Evolutionary conservation across 1,140 invertebrate species (phyloP).

Genomic region (Oscheius sp.): DNA sequence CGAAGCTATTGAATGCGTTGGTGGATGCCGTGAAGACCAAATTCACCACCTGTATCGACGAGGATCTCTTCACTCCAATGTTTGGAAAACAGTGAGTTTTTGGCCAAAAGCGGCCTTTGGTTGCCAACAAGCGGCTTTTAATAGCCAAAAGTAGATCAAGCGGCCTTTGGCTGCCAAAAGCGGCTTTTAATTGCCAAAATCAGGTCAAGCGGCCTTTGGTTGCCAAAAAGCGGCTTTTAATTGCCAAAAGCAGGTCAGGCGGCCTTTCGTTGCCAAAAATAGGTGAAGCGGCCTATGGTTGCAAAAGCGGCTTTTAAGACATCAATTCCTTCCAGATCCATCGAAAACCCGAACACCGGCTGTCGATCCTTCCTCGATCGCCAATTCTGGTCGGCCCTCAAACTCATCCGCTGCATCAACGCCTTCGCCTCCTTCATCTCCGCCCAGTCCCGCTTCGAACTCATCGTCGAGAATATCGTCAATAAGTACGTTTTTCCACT

Average conservation of each 20-base stretch:
- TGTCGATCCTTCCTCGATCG: constrained; percentile 36
- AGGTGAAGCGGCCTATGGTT: no score
- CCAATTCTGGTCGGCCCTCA: constrained; percentile 40
- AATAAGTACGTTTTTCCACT: no score
- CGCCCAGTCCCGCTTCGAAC: constrained; percentile 14
- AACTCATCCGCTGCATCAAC: constrained; percentile 37
- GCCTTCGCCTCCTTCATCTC: constrained; percentile 26
- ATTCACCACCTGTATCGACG: constrained; percentile 9
- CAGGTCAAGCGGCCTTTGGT: no score
- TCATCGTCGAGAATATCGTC: constrained; percentile 35
- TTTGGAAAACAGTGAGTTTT: constrained; percentile 35
- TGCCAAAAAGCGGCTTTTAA: no score
- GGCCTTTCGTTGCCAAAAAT: no score
- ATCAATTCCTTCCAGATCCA: constrained; percentile 6
- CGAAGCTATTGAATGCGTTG: constrained; percentile 26
- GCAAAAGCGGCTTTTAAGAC: constrained; percentile 4
- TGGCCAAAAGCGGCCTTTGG: background rate
- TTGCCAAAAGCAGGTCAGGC: no score
- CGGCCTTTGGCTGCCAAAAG: no score
- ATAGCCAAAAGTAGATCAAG: no score
- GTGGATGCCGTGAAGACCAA: constrained; percentile 20
- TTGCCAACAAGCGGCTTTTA: no score
- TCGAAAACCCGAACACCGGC: constrained; percentile 35
- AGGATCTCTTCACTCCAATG: constrained; percentile 42
- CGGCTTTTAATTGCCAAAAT: no score